A percentile compares a stretch with the other conserved stretches of the same genome.
Evolutionary conservation across 2,888 invertebrate species (phyloP).

Genomic region (Apamea crenata): DNA sequence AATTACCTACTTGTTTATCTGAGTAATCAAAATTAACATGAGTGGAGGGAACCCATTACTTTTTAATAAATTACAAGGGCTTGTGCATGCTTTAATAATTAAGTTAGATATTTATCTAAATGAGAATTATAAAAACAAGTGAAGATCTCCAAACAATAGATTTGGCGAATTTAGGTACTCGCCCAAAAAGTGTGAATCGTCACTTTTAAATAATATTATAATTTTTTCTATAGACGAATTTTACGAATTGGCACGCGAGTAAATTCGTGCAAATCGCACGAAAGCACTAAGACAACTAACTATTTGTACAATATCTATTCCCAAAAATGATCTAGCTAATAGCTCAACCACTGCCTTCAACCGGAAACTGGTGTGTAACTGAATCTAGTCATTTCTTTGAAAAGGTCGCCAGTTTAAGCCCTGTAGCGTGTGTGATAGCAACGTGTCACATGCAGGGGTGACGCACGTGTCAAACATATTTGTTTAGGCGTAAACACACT

Average conservation of each 20-base stretch:
- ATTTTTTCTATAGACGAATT: too few species aligned
- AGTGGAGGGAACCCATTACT: too few species aligned
- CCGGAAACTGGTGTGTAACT: neutral
- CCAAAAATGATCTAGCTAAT: neutral
- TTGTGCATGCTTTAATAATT: neutral
- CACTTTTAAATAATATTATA: too few species aligned
- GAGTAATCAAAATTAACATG: neutral
- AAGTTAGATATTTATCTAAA: neutral
- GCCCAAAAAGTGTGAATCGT: too few species aligned
- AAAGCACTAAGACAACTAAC: neutral
- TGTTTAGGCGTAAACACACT: conserved; percentile 31
- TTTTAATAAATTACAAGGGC: neutral
- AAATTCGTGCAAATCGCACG: neutral
- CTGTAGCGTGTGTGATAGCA: conserved; percentile 20
- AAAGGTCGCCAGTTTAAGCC: neutral
- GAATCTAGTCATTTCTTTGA: neutral
- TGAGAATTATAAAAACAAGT: too few species aligned
- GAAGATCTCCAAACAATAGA: too few species aligned
- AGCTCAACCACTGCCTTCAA: too few species aligned
- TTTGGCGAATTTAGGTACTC: too few species aligned
- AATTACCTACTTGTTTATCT: neutral
- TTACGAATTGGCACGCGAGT: too few species aligned
- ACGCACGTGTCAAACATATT: conserved; percentile 20
- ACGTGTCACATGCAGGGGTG: conserved; percentile 17
- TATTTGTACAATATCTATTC: neutral